Percentiles rank a stretch among this genome's conserved stretches.
Conservation (phyloP, 2,888 invertebrate species). For the Diaperis boleti region DNA sequence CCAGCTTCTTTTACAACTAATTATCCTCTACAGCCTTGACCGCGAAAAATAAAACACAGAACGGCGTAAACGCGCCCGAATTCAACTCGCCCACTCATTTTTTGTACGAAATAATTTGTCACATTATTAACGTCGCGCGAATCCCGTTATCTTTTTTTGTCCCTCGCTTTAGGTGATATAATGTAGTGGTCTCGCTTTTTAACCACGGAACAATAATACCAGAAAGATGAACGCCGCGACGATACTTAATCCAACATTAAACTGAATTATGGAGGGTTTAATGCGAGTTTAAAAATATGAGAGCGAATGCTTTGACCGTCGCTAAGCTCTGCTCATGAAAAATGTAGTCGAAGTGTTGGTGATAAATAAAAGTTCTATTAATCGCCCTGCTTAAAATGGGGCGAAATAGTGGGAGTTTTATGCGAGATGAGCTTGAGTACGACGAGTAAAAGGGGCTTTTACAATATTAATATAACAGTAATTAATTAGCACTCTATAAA, state of each 20-base stretch:
- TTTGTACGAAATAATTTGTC: slow-evolving; percentile 35
- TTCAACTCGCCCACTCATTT: slow-evolving; percentile 11
- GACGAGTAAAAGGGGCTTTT: too few species aligned
- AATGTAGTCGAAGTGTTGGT: too few species aligned
- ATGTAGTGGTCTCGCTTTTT: slow-evolving; percentile 11
- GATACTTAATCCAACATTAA: slow-evolving; percentile 37
- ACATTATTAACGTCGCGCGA: slow-evolving; percentile 37
- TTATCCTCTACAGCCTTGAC: too few species aligned
- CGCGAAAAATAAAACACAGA: too few species aligned
- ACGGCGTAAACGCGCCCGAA: slow-evolving; percentile 21
- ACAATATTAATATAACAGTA: too few species aligned
- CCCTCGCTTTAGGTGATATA: neutral
- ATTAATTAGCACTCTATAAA: too few species aligned
- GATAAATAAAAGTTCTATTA: too few species aligned
- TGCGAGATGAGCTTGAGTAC: too few species aligned
- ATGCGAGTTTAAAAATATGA: slow-evolving; percentile 6
- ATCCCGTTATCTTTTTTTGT: slow-evolving; percentile 17
- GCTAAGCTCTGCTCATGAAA: too few species aligned
- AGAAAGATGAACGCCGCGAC: slow-evolving; percentile 32
- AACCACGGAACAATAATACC: slow-evolving; percentile 16
- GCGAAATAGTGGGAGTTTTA: too few species aligned
- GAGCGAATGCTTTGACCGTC: slow-evolving; percentile 8
- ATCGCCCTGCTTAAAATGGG: too few species aligned
- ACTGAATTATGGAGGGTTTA: slow-evolving; percentile 33
- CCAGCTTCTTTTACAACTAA: too few species aligned